Evolutionary conservation across 2,113 vertebrate species (phyloP).

Genomic region (Lepidothrix coronata): DNA sequence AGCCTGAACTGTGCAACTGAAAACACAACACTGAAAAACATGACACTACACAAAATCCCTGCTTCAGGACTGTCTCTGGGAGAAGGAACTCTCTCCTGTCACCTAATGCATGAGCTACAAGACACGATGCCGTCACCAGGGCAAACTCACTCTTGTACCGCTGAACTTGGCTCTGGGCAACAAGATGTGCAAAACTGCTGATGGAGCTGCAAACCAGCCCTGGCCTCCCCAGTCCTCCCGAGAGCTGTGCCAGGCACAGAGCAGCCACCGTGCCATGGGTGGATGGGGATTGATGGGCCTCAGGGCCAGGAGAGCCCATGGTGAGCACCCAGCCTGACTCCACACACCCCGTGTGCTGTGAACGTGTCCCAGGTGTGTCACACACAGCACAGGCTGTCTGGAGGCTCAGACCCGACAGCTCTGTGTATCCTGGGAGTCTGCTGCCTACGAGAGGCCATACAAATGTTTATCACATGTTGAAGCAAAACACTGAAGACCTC

Average conservation of each 20-base stretch:
- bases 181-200: background rate
- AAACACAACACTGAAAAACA: background rate
- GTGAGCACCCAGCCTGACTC: background rate
- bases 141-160: background rate
- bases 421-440: background rate
- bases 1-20: background rate
- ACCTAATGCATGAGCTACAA: accelerated
- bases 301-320: background rate
- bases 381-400: background rate
- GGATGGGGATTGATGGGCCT: background rate
- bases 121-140: accelerated
- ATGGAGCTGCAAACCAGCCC: background rate
- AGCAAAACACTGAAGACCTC: background rate
- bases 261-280: accelerated
- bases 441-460: accelerated
- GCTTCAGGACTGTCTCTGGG: background rate
- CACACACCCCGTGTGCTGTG: background rate
- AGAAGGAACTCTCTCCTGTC: background rate
- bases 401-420: background rate
- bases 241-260: background rate
- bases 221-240: accelerated
- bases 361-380: background rate
- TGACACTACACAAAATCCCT: background rate
- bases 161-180: background rate
- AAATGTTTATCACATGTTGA: background rate